phyloP scores from a whole-genome alignment of 2,888 invertebrate species.

The Noctuana brunneofusca region DNA sequence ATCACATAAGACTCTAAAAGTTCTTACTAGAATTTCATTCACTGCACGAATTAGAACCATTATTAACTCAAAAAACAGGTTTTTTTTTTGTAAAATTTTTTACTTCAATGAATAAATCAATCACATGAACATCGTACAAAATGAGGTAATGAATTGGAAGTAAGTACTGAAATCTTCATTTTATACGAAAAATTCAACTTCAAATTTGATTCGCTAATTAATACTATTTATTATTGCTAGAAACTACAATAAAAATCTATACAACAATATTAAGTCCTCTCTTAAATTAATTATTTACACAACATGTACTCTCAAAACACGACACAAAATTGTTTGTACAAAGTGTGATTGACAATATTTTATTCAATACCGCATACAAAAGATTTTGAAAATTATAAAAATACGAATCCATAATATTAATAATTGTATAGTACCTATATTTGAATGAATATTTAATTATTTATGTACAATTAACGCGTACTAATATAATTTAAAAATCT shows the following conservation, averaged over 20 bases:
- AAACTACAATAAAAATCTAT: conserved; percentile 23
- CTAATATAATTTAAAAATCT: conserved; percentile 23
- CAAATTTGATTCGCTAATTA: conserved; percentile 12
- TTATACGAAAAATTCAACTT: conserved; percentile 28
- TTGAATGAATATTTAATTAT: conserved; percentile 20
- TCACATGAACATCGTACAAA: conserved; percentile 18
- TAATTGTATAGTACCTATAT: conserved; percentile 7
- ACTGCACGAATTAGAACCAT: too few species aligned
- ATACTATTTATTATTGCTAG: conserved; percentile 11
- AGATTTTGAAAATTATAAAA: conserved; percentile 30
- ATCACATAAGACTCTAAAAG: too few species aligned
- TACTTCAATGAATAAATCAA: background rate
- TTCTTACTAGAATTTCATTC: too few species aligned
- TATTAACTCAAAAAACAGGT: background rate
- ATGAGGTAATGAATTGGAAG: conserved; percentile 28
- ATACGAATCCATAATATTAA: conserved; percentile 9
- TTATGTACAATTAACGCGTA: conserved; percentile 23
- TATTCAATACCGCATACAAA: conserved; percentile 21
- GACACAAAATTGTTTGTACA: conserved; percentile 17
- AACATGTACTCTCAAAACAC: conserved; percentile 28
- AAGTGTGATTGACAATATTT: conserved; percentile 14
- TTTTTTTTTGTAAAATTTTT: background rate
- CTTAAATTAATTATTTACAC: conserved; percentile 18
- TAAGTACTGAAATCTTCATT: conserved; percentile 32
- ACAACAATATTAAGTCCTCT: conserved; percentile 23